phyloP scores from a whole-genome alignment of 2,888 invertebrate species.

The Apomyelois bistriatella region DNA sequence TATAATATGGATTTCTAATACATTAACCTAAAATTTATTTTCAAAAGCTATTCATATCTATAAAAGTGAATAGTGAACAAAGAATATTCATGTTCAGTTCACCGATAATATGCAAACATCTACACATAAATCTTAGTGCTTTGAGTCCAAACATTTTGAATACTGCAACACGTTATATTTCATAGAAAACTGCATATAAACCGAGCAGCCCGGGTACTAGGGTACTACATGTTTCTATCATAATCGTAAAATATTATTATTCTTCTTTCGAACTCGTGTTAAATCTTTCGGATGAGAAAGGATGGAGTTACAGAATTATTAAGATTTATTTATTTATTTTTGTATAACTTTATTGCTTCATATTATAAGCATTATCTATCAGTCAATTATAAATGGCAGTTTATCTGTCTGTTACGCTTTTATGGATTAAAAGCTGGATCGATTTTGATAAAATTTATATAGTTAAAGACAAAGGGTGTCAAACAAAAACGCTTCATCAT shows the following conservation, averaged over 20 bases:
- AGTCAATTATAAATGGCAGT: no score
- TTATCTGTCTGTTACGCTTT: no score
- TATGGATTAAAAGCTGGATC: no score
- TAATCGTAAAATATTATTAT: constrained; percentile 11
- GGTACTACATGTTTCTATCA: constrained; percentile 4
- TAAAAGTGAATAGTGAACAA: background rate
- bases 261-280: constrained; percentile 2
- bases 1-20: no score
- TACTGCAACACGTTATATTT: constrained; percentile 11
- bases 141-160: constrained; percentile 8
- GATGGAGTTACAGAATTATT: no score
- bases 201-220: background rate
- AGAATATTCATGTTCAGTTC: background rate
- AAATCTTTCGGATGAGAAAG: background rate
- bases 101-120: background rate
- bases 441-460: no score
- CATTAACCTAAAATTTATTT: no score
- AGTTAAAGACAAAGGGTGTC: no score
- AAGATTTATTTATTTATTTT: no score
- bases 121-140: constrained; percentile 6
- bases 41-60: background rate
- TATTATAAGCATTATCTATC: no score
- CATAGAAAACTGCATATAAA: constrained; percentile 12
- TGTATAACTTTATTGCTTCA: no score
- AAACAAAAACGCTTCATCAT: no score